Conservation (phyloP, 2,797 vertebrate species). For the Chromis chromis region DNA sequence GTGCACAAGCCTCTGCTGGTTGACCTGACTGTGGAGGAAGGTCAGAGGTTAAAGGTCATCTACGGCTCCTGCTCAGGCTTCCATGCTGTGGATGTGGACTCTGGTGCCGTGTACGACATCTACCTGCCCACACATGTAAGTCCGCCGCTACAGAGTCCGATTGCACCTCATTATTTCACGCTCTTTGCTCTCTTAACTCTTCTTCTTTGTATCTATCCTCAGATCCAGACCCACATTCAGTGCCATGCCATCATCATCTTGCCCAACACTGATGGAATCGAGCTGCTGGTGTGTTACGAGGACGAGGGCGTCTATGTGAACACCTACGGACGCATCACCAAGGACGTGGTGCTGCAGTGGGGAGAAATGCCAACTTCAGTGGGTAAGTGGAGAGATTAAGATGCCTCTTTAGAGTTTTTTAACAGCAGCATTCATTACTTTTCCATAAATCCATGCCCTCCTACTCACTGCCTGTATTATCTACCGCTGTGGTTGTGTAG, state of each 20-base stretch:
- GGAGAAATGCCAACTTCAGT: constrained; percentile 96
- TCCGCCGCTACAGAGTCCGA: accelerated
- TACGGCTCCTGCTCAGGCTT: constrained; percentile 93
- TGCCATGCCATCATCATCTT: constrained; percentile 95
- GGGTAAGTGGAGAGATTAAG: constrained; percentile 74
- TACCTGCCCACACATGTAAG: constrained; percentile 88
- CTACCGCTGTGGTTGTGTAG: constrained; percentile 60
- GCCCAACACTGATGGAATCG: constrained; percentile 91
- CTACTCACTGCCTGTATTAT: too few relatives aligned
- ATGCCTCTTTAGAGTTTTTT: background rate
- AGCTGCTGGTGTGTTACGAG: constrained; percentile 94
- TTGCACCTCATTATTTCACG: accelerated
- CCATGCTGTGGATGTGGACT: constrained; percentile 94
- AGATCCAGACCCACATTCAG: constrained; percentile 93
- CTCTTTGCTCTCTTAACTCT: background rate
- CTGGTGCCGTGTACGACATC: constrained; percentile 93
- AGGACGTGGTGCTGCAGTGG: constrained; percentile 96
- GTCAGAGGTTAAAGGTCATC: constrained; percentile 93
- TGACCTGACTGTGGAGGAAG: constrained; percentile 93
- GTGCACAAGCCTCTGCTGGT: constrained; percentile 92
- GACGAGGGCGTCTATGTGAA: constrained; percentile 95
- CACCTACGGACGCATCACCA: constrained; percentile 94
- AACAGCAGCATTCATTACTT: background rate
- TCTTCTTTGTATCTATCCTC: accelerated
- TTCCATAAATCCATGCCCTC: too few relatives aligned